Base-by-base conservation (phyloP, 2,113 vertebrate genomes). In the Carassius gibelio region DNA sequence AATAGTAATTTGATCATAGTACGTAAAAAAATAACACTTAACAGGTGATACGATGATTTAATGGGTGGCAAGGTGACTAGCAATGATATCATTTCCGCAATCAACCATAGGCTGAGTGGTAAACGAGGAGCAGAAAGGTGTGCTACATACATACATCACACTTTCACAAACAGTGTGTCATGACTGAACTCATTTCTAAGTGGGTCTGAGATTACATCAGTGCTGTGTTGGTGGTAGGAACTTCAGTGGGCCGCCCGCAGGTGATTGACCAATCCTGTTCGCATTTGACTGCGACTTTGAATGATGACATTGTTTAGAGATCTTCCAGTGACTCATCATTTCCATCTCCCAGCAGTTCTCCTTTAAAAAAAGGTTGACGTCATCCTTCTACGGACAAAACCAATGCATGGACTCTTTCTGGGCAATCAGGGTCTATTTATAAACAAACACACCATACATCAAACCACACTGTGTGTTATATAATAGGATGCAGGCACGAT, bases 331-430 rank as follows among this genome's bases (percentile, higher is more conserved):
- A 85, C 82, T 84, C 88, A 88, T 86, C 10, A 82, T 87, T 87
- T 88, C 78, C 79, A 52, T 74, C 72, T 87, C 74, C 55, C 42
- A n/a, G 52, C 82, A 81, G 71, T 86, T 55, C 36, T 83, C 52
- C 78, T 77, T 66, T 84, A 4, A 42, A 71, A 71, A 55, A 88
- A 69, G 36, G 30, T 64, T 79, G 78, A 87, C 74, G 87, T 83
- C 75, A 79, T 86, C 83, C 87, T 86, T 86, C 88, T 86, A 75
- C 71, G 52, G 76, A 85, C 74, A 48, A 48, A 87, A 75, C 48
- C 52, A 48, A 42, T 74, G 55, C 75, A 69, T 36, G 61, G 50
- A 75, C 72, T 66, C 79, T 62, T 52, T 75, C 42, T 30, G n/a
- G 36, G 48, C 80, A 71, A 82, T 79, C 45, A 14, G 15, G 76